Evolutionary conservation across 1,140 invertebrate species (phyloP).

Genomic region (Solen grandis): DNA sequence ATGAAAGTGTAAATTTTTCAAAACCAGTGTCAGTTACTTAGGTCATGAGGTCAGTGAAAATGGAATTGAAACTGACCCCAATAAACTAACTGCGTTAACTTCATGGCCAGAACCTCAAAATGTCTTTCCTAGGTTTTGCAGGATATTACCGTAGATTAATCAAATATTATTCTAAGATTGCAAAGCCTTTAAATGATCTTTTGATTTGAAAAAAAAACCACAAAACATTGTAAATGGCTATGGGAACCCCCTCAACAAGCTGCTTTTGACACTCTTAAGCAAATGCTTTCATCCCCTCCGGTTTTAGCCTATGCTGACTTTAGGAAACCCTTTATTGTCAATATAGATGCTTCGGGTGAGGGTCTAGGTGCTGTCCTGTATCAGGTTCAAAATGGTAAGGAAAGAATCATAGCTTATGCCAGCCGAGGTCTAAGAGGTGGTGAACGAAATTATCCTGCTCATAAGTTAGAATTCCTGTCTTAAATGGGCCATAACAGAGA

Average conservation of each 20-base stretch:
- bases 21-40: background rate
- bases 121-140: background rate
- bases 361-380: conserved; percentile 69
- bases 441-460: conserved; percentile 37
- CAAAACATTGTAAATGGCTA: too few species aligned
- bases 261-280: too few species aligned
- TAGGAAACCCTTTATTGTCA: conserved; percentile 53
- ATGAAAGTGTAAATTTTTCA: background rate
- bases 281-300: too few species aligned
- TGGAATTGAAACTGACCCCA: background rate
- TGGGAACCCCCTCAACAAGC: too few species aligned
- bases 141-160: too few species aligned
- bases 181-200: background rate
- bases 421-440: background rate
- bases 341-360: conserved; percentile 57
- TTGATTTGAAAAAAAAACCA: too few species aligned
- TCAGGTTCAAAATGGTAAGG: conserved; percentile 56
- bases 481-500: conserved; percentile 41
- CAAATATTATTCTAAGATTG: too few species aligned
- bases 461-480: conserved; percentile 51
- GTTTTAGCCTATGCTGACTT: too few species aligned
- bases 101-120: background rate
- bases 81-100: background rate
- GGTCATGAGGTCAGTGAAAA: background rate
- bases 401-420: conserved; percentile 3